phyloP scores from a whole-genome alignment of 2,797 vertebrate genomes.

The Melanotaenia boesemani region DNA sequence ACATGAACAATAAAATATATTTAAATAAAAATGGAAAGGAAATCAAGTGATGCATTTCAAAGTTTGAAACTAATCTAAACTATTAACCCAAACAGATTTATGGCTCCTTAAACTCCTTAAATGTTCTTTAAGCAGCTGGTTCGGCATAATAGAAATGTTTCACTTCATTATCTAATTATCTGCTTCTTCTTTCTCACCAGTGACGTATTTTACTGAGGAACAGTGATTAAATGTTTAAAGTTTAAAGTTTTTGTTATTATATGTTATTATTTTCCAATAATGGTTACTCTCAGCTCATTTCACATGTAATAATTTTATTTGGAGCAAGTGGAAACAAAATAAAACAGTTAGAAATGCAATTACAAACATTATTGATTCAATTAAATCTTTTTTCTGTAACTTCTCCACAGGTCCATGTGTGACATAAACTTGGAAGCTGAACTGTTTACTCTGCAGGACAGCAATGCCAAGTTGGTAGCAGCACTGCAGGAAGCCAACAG shows the following conservation, averaged over 20 bases:
- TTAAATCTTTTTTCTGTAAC: not conserved
- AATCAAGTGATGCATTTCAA: not conserved
- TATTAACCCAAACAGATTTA: not conserved
- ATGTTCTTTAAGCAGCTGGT: slow-evolving; percentile 26
- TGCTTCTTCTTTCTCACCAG: not conserved
- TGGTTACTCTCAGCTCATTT: not conserved
- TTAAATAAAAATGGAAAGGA: not conserved
- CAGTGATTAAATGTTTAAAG: too few species aligned
- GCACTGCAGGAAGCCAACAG: slow-evolving; percentile 93
- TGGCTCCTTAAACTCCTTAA: slow-evolving; percentile 13
- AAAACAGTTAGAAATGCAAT: not conserved
- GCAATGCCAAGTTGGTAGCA: slow-evolving; percentile 90
- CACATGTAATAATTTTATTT: not conserved
- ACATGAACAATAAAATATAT: not conserved
- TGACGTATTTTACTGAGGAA: too few species aligned
- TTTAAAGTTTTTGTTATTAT: too few species aligned
- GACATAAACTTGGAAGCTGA: slow-evolving; percentile 94
- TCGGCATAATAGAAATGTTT: slow-evolving; percentile 24
- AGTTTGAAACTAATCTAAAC: not conserved
- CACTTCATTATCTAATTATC: slow-evolving; percentile 34
- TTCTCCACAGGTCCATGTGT: slow-evolving; percentile 87
- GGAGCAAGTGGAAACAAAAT: not conserved
- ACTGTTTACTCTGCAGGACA: slow-evolving; percentile 95
- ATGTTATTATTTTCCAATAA: too few species aligned
- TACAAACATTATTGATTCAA: not conserved